These are phyloP conservation scores for Chaenodraco wilsoni DNA, from an alignment of 2,797 vertebrate genomes.

Conservation along the genomic window DNA sequence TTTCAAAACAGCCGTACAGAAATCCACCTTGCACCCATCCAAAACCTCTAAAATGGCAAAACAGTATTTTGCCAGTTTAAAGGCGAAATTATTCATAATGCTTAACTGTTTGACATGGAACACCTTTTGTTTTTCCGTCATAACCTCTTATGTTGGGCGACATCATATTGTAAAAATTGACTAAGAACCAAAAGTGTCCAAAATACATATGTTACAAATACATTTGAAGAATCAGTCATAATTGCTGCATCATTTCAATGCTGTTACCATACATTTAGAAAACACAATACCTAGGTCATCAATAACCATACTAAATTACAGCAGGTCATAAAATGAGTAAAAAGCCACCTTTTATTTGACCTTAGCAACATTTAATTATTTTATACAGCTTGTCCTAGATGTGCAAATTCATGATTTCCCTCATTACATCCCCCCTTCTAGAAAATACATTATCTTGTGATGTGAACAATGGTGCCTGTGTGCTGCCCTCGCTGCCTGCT, in stretches of 20 bases:
- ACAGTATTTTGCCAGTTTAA: background rate
- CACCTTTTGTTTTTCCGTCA: background rate
- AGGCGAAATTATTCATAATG: background rate
- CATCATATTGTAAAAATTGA: too few relatives aligned
- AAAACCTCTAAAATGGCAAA: background rate
- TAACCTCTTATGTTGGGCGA: background rate
- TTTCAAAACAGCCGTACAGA: constrained; percentile 6
- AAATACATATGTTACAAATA: background rate
- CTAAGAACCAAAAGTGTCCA: background rate
- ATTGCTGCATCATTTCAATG: background rate
- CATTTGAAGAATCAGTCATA: background rate
- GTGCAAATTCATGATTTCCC: constrained; percentile 12
- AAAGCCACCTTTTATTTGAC: constrained; percentile 18
- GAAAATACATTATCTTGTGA: constrained; percentile 48
- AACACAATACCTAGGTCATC: background rate
- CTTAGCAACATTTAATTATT: constrained; percentile 36
- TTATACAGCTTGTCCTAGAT: constrained; percentile 12
- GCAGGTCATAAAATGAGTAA: constrained; percentile 5
- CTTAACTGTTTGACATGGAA: background rate
- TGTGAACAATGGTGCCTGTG: constrained; percentile 63
- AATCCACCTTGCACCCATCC: background rate
- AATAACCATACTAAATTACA: constrained; percentile 17
- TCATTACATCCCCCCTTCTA: constrained; percentile 9
- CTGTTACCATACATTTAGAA: background rate
- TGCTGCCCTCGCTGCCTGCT: constrained; percentile 56